Base-by-base conservation (phyloP, 2,888 invertebrate species). In the Germaria angustata region DNA sequence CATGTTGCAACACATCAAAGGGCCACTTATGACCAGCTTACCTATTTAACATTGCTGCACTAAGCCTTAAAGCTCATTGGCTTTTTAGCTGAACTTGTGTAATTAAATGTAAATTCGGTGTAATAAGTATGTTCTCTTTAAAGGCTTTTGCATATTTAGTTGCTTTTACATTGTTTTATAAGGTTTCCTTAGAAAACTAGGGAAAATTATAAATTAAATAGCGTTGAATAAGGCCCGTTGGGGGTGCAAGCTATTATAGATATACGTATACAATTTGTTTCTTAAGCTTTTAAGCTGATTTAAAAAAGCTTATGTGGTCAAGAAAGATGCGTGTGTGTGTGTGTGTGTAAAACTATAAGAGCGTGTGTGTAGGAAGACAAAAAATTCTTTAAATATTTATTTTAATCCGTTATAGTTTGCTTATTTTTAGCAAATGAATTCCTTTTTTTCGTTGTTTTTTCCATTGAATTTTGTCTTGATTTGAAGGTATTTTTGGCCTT, bases 271-370 rank as follows among this genome's bases (percentile, higher is more conserved):
- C 68, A 69, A 61, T 72, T 79, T 72, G 57, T 68, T 57, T 83
- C 86, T 86, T 89, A 88, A 90, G 88, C 88, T 86, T 85, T 87
- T 90, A 89, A 89, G 89, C 89, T 87, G 88, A 87, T 89, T 90
- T 90, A 85, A 85, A 39, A 51, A 22, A 86, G 88, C 90, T 89
- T 89, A 88, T 81, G 81, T 78, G 84, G 83, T 83, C 76, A 84
- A 51, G n/a, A 9, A n/a, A 66, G 51, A 24, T 65, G 84, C 78
- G 75, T 65, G 28, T 39, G 22, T 53, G 34, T 17, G 4, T 41
- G 28, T 15, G 20, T 41, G 22, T 22, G 51, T n/a, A n/a, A n/a
- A n/a, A n/a, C n/a, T 46, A 80, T 73, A 76, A 72, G 39, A 22
- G 15, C 22, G 17, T 46, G 8, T 15, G 0, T 17, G 8, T 24